A percentile compares a stretch with the other conserved stretches of the same genome.
These are phyloP conservation scores for Peromyscus aztecus DNA, from an alignment of 2,797 vertebrate species.

Conservation along the genomic window DNA sequence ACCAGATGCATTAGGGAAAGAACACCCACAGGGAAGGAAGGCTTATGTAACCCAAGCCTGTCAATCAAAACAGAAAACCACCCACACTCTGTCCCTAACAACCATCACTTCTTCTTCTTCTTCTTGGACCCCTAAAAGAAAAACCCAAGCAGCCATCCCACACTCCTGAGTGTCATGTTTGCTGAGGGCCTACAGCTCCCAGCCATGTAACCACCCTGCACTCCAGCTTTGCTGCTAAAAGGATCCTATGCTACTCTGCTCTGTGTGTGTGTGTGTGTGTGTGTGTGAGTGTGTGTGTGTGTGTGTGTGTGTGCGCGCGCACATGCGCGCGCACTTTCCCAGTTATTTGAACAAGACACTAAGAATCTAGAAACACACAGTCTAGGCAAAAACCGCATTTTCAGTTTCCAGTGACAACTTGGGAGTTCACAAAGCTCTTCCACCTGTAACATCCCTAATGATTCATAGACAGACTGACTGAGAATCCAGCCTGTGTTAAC, in stretches of 20 bases:
- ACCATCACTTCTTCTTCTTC: background rate
- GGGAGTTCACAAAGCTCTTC: background rate
- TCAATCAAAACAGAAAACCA: background rate
- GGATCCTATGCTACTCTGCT: background rate
- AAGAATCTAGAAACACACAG: background rate
- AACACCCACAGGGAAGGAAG: background rate
- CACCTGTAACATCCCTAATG: background rate
- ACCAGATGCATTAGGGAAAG: background rate
- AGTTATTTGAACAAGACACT: background rate
- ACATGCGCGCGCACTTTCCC: background rate
- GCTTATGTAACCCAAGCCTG: background rate
- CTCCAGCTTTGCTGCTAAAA: background rate
- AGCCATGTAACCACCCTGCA: background rate
- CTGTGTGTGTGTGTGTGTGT: too few relatives aligned
- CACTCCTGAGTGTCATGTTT: background rate
- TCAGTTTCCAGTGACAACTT: background rate
- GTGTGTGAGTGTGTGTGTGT: background rate
- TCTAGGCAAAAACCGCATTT: background rate
- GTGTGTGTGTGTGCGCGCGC: background rate
- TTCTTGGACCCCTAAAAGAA: background rate
- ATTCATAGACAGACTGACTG: background rate
- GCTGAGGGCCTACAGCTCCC: too few relatives aligned
- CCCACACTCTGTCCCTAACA: background rate
- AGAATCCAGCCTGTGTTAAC: constrained; percentile 26
- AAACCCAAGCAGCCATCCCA: background rate